Conservation (phyloP, 2,888 invertebrate genomes). For the Acronicta alni region DNA sequence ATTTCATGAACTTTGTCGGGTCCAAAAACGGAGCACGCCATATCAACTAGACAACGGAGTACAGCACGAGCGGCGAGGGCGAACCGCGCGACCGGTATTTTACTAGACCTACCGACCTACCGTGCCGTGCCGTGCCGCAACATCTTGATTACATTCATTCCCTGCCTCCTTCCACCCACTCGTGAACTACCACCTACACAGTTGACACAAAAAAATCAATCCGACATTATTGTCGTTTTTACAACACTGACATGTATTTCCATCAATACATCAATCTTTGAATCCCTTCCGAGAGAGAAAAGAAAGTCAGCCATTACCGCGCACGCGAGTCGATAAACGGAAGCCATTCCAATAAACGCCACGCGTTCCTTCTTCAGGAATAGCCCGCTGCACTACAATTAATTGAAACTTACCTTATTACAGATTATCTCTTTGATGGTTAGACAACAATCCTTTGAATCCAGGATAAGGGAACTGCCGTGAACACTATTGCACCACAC, state of each 20-base stretch:
- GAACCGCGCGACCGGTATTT: slow-evolving; percentile 54
- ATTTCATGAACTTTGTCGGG: slow-evolving; percentile 15
- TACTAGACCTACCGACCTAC: slow-evolving; percentile 37
- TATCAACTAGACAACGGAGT: slow-evolving; percentile 37
- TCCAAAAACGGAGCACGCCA: slow-evolving; percentile 34
- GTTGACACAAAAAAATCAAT: slow-evolving; percentile 65
- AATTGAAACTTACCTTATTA: slow-evolving; percentile 76
- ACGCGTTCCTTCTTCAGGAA: slow-evolving; percentile 67
- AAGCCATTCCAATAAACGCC: slow-evolving; percentile 85
- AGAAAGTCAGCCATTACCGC: slow-evolving; percentile 88
- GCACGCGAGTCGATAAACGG: slow-evolving; percentile 88
- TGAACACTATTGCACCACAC: slow-evolving; percentile 86
- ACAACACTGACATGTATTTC: slow-evolving; percentile 51
- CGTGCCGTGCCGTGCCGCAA: slow-evolving; percentile 47
- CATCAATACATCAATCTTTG: slow-evolving; percentile 56
- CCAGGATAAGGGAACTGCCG: slow-evolving; percentile 75
- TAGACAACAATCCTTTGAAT: slow-evolving; percentile 84
- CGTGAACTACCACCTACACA: slow-evolving; percentile 53
- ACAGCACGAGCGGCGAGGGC: slow-evolving; percentile 40
- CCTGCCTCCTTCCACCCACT: slow-evolving; percentile 80
- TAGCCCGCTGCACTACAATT: slow-evolving; percentile 43
- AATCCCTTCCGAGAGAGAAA: slow-evolving; percentile 68
- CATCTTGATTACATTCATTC: slow-evolving; percentile 73
- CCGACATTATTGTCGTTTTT: slow-evolving; percentile 51
- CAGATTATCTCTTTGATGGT: slow-evolving; percentile 71